Conservation (phyloP, 1,140 invertebrate species). For the Drosophila tsacasi region DNA sequence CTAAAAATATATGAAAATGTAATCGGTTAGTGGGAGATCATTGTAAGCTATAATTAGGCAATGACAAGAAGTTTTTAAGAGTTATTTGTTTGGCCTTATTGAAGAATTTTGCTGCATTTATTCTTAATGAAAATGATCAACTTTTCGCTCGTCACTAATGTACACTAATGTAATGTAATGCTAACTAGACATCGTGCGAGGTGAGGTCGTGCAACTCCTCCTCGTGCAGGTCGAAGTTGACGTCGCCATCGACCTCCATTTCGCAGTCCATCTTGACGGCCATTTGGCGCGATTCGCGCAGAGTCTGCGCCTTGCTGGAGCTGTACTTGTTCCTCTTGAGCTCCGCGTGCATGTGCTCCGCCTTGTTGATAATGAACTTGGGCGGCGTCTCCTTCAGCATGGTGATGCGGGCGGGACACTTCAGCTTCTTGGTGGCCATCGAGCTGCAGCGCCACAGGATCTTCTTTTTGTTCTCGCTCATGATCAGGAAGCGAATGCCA, state of each 20-base stretch:
- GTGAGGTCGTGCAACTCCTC: conserved; percentile 63
- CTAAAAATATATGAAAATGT: conserved; percentile 22
- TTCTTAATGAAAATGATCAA: conserved; percentile 47
- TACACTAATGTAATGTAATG: conserved; percentile 60
- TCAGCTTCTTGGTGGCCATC: conserved; percentile 84
- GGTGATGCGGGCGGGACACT: conserved; percentile 83
- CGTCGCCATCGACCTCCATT: conserved; percentile 56
- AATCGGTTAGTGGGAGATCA: conserved; percentile 10
- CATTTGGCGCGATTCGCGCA: conserved; percentile 48
- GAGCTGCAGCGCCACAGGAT: conserved; percentile 85
- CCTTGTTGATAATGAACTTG: conserved; percentile 83
- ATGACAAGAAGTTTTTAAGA: background rate
- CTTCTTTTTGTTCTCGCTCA: conserved; percentile 85
- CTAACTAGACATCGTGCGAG: conserved; percentile 57
- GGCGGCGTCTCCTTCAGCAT: conserved; percentile 83
- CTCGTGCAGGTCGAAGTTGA: conserved; percentile 70
- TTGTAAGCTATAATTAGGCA: background rate
- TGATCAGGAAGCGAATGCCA: conserved; percentile 81
- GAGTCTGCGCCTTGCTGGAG: conserved; percentile 68
- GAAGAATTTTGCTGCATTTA: conserved; percentile 49
- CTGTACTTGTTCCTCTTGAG: conserved; percentile 83
- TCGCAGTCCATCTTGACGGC: conserved; percentile 58
- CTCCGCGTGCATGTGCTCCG: conserved; percentile 79
- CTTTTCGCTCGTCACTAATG: conserved; percentile 33
- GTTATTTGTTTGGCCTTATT: conserved; percentile 24